These are phyloP conservation scores for Cryptophagus acutangulus DNA, from an alignment of 2,888 invertebrate genomes.

Conservation along the genomic window DNA sequence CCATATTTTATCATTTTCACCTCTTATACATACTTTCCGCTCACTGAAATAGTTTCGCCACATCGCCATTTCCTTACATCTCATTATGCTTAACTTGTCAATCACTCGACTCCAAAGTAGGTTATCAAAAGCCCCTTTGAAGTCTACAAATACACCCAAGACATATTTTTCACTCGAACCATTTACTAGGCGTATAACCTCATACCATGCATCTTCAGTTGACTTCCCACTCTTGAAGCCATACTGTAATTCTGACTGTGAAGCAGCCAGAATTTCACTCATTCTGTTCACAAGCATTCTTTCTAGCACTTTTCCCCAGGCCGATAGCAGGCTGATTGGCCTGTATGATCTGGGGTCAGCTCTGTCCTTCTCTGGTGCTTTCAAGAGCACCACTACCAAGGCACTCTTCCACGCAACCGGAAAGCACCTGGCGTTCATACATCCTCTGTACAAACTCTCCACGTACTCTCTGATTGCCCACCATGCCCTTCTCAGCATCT, in stretches of 20 bases:
- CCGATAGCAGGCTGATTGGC: not conserved
- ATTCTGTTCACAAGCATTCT: not conserved
- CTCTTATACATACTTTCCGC: slow-evolving; percentile 3
- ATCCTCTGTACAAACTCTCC: no score
- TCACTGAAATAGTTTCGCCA: slow-evolving; percentile 21
- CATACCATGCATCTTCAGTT: not conserved
- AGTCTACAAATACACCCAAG: slow-evolving; percentile 1
- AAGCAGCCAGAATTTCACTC: not conserved
- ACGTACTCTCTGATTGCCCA: no score
- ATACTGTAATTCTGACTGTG: not conserved
- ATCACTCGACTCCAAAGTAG: slow-evolving; percentile 21
- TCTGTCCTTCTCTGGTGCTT: no score
- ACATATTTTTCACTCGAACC: not conserved
- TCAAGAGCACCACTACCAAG: no score
- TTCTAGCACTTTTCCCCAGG: not conserved
- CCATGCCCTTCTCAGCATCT: no score
- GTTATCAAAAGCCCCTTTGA: not conserved
- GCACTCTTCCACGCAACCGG: no score
- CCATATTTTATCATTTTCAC: not conserved
- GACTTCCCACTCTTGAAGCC: not conserved
- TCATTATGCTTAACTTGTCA: not conserved
- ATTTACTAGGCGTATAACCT: not conserved
- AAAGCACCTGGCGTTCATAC: no score
- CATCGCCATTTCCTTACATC: slow-evolving; percentile 6
- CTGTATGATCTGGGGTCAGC: not conserved